phyloP scores from a whole-genome alignment of 2,113 vertebrate species.

The Labeo rohita region DNA sequence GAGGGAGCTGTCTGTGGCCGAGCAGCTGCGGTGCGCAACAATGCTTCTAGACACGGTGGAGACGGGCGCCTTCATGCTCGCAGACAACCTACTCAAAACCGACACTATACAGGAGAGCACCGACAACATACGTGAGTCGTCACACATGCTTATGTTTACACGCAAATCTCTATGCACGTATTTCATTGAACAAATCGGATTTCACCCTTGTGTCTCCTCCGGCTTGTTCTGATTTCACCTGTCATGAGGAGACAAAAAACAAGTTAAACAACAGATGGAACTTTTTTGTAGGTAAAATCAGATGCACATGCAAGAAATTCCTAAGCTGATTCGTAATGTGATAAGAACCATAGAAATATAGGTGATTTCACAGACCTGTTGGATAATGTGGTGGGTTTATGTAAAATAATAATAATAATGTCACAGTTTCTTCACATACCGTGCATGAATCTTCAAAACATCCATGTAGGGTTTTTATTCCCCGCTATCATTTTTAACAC shows the following conservation, averaged over 20 bases:
- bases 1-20: conserved; percentile 87
- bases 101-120: conserved; percentile 95
- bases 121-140: conserved; percentile 93
- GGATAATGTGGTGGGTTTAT: background rate
- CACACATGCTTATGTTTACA: background rate
- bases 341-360: background rate
- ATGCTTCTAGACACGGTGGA: conserved; percentile 95
- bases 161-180: background rate
- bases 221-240: conserved; percentile 4
- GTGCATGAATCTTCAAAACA: background rate
- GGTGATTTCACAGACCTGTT: background rate
- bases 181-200: conserved; percentile 19
- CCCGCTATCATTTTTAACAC: background rate
- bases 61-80: conserved; percentile 95
- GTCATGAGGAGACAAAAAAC: conserved; percentile 9
- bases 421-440: background rate
- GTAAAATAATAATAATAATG: background rate
- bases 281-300: background rate
- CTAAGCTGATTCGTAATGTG: background rate
- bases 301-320: background rate
- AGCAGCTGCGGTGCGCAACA: conserved; percentile 94
- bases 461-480: background rate
- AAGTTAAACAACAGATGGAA: conserved; percentile 28
- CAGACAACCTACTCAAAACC: conserved; percentile 98
- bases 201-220: background rate